A percentile compares a stretch with the other conserved stretches of the same genome.
Conservation (phyloP, 1,140 invertebrate species). For the Zaprionus vittiger region DNA sequence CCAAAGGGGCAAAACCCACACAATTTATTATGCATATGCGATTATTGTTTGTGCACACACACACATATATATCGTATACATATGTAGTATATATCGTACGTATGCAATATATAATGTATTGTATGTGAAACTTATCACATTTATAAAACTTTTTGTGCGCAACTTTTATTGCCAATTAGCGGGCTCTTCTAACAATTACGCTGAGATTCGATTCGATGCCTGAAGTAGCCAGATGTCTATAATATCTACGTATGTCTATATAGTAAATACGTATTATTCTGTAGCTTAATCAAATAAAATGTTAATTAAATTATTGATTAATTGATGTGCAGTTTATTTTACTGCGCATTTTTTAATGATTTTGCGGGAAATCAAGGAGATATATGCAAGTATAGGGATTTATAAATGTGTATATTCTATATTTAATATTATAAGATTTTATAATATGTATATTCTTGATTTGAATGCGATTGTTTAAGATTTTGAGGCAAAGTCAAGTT, state of each 20-base stretch:
- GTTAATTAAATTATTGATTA: conserved; percentile 29
- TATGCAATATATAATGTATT: conserved; percentile 13
- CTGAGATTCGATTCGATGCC: background rate
- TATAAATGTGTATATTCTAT: no score
- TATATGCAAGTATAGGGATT: background rate
- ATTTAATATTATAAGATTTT: no score
- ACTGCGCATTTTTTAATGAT: background rate
- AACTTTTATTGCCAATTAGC: conserved; percentile 37
- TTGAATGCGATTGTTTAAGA: background rate
- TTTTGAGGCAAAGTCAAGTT: no score
- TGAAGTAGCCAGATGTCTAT: background rate
- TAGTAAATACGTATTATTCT: background rate
- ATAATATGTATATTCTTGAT: background rate
- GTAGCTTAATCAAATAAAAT: background rate
- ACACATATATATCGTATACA: background rate
- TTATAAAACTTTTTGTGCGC: conserved; percentile 2
- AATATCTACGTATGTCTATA: background rate
- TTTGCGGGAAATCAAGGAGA: background rate
- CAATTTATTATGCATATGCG: conserved; percentile 35
- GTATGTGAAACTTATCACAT: conserved; percentile 10
- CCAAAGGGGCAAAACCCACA: conserved; percentile 35
- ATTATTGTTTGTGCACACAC: conserved; percentile 2
- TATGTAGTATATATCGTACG: background rate
- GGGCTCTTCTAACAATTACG: background rate
- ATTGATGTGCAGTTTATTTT: background rate